Base-by-base conservation (phyloP, 2,113 vertebrate genomes). In the Anolis sagrei region DNA sequence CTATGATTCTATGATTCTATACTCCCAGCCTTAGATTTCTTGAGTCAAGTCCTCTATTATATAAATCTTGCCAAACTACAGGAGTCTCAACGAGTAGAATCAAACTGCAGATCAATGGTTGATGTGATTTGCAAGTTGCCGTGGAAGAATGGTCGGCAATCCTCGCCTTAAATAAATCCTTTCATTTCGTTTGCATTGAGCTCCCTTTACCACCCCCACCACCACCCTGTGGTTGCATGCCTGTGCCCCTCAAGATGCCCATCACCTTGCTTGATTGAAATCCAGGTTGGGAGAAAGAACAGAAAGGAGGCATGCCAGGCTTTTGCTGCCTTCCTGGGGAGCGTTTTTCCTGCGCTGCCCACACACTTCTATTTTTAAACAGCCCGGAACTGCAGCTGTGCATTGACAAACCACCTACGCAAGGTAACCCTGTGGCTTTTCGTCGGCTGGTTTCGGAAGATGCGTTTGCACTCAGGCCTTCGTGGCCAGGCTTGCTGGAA, bases 281-380 rank as follows among this genome's bases (percentile, higher is more conserved):
- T 61, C 19, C 36, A 34, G 58, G 21, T 8, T 32, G 48, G 21
- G 1, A 1, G 13, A 66, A 16, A 81, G n/a, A 49, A 0, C 1
- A 0, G 36, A 76, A 68, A 58, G 82, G 79, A 68, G 9, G 68
- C 64, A 7, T 1, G 16, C 0, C 21, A 70, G 51, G 81, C 6
- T 5, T 32, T 27, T 0, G 29, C 27, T 0, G 2, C 49, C 70
- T 44, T 64, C 81, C 88, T 0, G 32, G 51, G 77, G 69, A 88
- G 4, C 61, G 51, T 36, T 81, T 51, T 73, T 44, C 39, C 66
- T 66, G 36, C 25, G 21, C 25, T 49, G 49, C 89, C 87, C 82
- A 92, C 91, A 70, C 73, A 0, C 3, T 78, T 48, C 87, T 89
- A 66, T 88, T 93, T 89, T 87, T 75, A 49, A 90, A 36, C 5